phyloP scores from a whole-genome alignment of 2,113 vertebrate genomes.

The Hippocampus zosterae region DNA sequence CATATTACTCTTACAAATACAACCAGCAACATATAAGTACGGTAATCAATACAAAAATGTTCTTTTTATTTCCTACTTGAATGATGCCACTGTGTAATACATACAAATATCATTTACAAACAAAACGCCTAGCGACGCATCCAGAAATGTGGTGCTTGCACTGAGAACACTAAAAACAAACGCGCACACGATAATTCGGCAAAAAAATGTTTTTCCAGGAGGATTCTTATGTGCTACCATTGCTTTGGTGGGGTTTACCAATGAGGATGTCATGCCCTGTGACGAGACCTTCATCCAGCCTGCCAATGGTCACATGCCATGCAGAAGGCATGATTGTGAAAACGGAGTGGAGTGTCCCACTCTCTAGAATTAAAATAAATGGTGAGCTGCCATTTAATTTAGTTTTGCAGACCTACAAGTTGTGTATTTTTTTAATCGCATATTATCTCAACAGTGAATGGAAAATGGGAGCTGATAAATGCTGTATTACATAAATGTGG shows the following conservation, averaged over 20 bases:
- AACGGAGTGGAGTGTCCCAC: slow-evolving; percentile 17
- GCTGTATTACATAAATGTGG: slow-evolving; percentile 52
- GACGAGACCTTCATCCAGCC: slow-evolving; percentile 19
- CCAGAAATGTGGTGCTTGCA: too few relatives aligned
- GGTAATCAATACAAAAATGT: too few relatives aligned
- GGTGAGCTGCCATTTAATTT: slow-evolving; percentile 41
- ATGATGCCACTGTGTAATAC: too few relatives aligned
- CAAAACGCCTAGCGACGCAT: too few relatives aligned
- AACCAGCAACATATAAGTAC: too few relatives aligned
- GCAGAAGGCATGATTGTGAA: slow-evolving; percentile 64
- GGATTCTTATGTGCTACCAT: slow-evolving; percentile 52
- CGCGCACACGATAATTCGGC: too few relatives aligned
- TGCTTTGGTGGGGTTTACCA: slow-evolving; percentile 58
- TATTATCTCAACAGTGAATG: slow-evolving; percentile 43
- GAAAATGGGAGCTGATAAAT: slow-evolving; percentile 57
- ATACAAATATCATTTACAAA: too few relatives aligned
- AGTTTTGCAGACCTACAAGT: too few relatives aligned
- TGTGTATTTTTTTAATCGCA: not conserved
- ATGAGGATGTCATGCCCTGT: slow-evolving; percentile 66
- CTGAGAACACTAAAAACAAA: not conserved
- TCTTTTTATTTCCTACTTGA: too few relatives aligned
- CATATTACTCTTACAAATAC: too few relatives aligned
- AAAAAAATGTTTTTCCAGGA: slow-evolving; percentile 32
- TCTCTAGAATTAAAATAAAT: slow-evolving; percentile 51
- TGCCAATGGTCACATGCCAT: slow-evolving; percentile 63